Base-by-base conservation (phyloP, 2,888 invertebrate genomes). In the Actias luna region DNA sequence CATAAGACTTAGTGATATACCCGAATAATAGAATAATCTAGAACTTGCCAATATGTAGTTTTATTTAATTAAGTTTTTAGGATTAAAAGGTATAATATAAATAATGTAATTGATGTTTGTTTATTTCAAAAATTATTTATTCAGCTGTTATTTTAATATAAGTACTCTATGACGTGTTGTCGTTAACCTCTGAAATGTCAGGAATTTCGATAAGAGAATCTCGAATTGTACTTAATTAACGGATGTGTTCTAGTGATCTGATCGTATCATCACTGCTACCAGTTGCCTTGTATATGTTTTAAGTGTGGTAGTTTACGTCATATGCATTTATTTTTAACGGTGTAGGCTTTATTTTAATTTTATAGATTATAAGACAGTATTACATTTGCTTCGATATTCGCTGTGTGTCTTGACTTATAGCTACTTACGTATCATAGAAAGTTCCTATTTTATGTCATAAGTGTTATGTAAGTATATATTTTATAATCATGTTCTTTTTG, bases 1-100 rank as follows among this genome's bases (percentile, higher is more conserved):
- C 18, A 93, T 94, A 36, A 88, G 87, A 25, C 88, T 94, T 18
- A 93, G 93, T 67, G 94, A 93, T 68, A 92, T 94, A 71, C 94
- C 94, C 0, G 93, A 93, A 69, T 94, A 42, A 52, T 52, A 8
- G 55, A 29, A 55, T 29, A 29, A 5, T 55, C 16, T 55, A 55
- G 29, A 55, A 55, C 10, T n/a, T 55, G 16, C 10, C 55, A 52
- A 18, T 25, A 25, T 12, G 18, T 2, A 29, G 29, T 55, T 25
- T 50, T 12, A 50, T 12, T 7, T 42, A 25, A 50, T 22, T n/a
- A 7, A n/a, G 5, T 7, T 55, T 55, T 29, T n/a, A n/a, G 8
- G 4, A n/a, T 55, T 29, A 10, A n/a, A 7, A 55, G 12, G 1
- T 27, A 27, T 27, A 55, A 55, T 55, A 29, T 2, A 22, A 50